These are phyloP conservation scores for Heteractis magnifica DNA, from an alignment of 92 coral and sea anemone genomes.

Conservation along the genomic window DNA sequence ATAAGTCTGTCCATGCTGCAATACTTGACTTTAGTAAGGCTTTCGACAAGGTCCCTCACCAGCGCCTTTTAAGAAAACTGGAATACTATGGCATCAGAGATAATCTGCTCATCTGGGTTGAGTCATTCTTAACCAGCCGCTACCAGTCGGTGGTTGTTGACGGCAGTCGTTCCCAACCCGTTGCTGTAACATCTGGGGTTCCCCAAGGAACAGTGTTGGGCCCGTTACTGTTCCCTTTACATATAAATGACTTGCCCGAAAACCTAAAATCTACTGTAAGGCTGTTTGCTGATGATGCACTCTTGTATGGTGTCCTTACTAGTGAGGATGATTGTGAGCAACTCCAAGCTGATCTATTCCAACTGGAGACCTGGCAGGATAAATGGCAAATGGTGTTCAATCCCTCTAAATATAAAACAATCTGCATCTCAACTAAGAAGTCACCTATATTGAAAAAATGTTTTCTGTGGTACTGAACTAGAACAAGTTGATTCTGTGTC, in stretches of 20 bases:
- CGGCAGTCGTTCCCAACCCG: background rate
- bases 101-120: background rate
- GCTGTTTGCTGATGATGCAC: too few relatives aligned
- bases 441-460: constrained; percentile 27
- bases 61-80: background rate
- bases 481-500: constrained; percentile 43
- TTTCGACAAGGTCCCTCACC: background rate
- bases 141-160: background rate
- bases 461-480: constrained; percentile 39
- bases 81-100: constrained; percentile 5
- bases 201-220: too few relatives aligned
- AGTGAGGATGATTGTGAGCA: constrained; percentile 24
- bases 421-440: constrained; percentile 36
- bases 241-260: too few relatives aligned
- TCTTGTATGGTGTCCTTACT: too few relatives aligned
- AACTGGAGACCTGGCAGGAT: constrained; percentile 34
- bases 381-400: constrained; percentile 38
- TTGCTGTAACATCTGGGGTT: background rate
- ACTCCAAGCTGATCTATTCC: constrained; percentile 16
- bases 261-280: too few relatives aligned
- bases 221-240: too few relatives aligned
- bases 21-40: background rate
- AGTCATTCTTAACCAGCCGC: background rate
- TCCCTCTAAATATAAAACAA: constrained; percentile 44
- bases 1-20: background rate